Base-by-base conservation (phyloP, 1,140 invertebrate genomes). In the Saccostrea cuccullata region DNA sequence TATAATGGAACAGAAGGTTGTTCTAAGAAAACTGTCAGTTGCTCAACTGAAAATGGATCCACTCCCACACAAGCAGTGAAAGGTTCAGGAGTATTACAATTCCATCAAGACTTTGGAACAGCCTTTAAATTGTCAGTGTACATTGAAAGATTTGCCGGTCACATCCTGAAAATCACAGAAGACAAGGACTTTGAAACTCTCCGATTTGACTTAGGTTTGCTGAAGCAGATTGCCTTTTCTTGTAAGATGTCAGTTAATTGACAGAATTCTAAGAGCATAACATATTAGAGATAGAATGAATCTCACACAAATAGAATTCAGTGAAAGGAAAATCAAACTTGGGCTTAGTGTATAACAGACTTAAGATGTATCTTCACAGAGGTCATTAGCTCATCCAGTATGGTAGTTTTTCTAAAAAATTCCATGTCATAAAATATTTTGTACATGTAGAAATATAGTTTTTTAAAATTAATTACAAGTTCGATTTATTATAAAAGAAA, bases 151-250 rank as follows among this genome's bases (percentile, higher is more conserved):
- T 90, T 88, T 67, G 56, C 26, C 36, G 64, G 11, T 47, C 89
- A 90, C 64, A 55, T 90, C n/a, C 23, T 36, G 40, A 85, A 67
- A 55, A 88, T 90, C 70, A 73, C 70, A 30, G 12, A 23, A 9
- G 15, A 26, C 6, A 13, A 73, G 26, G 70, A 73, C 70, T 73
- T 73, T 36, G 23, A 23, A 13, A 13, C 2, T 26, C 70, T 73
- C 70, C 1, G 8, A 11, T 84, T 87, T n/a, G 86, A 88, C 55
- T 6, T 85, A n/a, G 1, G 15, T 36, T 30, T 58, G 55, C 56
- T 85, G 20, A 30, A 58, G 20, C 56, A 56, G 30, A 73, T 26
- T 13, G 23, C 70, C 26, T 13, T 26, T 26, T 30, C 13, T 6
- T 73, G 70, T 73, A 13, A 36, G 26, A 30, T 30, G 23, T 30